Percentiles rank a stretch among this genome's conserved stretches.
These are phyloP conservation scores for Scaptomyza graminum DNA, from an alignment of 1,140 invertebrate genomes.

Conservation along the genomic window DNA sequence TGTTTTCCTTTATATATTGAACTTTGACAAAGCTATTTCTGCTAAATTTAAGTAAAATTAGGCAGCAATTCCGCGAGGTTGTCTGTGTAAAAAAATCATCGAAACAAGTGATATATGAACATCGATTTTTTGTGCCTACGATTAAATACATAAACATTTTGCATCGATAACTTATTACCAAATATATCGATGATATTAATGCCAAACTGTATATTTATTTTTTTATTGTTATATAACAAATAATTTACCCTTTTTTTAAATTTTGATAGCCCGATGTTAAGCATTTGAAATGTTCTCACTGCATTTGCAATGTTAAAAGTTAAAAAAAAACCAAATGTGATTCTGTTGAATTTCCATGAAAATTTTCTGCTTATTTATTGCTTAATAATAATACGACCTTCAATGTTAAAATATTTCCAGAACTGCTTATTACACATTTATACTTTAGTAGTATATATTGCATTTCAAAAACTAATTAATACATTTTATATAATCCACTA, in stretches of 20 bases:
- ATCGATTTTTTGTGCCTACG: conserved; percentile 8
- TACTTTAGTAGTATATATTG: no score
- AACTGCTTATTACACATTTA: no score
- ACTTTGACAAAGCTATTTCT: conserved; percentile 35
- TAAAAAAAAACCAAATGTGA: no score
- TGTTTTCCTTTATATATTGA: conserved; percentile 32
- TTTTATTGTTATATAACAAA: conserved; percentile 9
- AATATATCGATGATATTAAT: neutral
- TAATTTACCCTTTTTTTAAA: neutral
- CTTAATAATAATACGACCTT: neutral
- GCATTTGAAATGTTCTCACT: neutral
- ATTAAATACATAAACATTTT: neutral
- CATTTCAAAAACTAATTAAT: neutral
- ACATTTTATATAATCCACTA: neutral
- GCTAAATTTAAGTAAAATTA: conserved; percentile 36
- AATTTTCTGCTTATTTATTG: neutral
- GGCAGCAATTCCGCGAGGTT: conserved; percentile 41
- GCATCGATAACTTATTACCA: conserved; percentile 12
- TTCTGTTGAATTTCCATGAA: no score
- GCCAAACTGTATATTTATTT: neutral
- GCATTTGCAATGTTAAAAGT: no score
- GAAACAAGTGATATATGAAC: conserved; percentile 39
- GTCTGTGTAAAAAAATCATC: conserved; percentile 45
- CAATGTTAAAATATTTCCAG: neutral
- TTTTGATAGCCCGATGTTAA: neutral